phyloP scores from a whole-genome alignment of 2,797 vertebrate species.

The Danio aesculapii region DNA sequence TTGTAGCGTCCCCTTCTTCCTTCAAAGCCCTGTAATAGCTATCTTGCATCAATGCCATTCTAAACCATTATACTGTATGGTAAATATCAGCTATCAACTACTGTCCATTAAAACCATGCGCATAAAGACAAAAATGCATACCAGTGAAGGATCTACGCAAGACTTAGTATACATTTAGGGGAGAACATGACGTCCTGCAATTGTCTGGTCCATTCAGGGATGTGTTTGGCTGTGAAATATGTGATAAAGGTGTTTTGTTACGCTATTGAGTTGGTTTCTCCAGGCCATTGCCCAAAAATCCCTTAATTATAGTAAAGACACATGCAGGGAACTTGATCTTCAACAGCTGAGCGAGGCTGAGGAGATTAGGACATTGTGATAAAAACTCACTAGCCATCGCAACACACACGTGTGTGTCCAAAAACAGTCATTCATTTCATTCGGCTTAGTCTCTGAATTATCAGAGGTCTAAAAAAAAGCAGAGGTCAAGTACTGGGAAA shows the following conservation, averaged over 20 bases:
- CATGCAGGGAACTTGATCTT: conserved; percentile 76
- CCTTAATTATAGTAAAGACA: conserved; percentile 82
- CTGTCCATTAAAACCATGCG: not conserved
- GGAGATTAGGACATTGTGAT: conserved; percentile 62
- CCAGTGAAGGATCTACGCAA: no score
- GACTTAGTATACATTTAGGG: not conserved
- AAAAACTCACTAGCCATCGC: conserved; percentile 47
- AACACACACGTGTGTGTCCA: conserved; percentile 7
- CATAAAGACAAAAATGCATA: not conserved
- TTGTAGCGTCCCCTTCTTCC: conserved; percentile 64
- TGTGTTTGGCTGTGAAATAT: conserved; percentile 43
- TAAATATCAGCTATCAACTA: no score
- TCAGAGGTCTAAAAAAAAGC: no score
- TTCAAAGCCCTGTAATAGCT: conserved; percentile 75
- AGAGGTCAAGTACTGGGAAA: no score
- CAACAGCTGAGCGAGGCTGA: conserved; percentile 71
- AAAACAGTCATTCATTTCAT: not conserved
- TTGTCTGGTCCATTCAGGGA: conserved; percentile 24
- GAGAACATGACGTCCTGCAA: conserved; percentile 30
- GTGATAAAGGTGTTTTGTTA: conserved; percentile 54
- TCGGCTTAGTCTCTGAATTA: no score
- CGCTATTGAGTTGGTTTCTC: conserved; percentile 69
- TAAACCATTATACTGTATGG: no score
- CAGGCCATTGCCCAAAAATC: conserved; percentile 71
- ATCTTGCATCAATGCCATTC: conserved; percentile 64